phyloP scores from a whole-genome alignment of 2,797 vertebrate genomes.

The Uromys caudimaculatus region DNA sequence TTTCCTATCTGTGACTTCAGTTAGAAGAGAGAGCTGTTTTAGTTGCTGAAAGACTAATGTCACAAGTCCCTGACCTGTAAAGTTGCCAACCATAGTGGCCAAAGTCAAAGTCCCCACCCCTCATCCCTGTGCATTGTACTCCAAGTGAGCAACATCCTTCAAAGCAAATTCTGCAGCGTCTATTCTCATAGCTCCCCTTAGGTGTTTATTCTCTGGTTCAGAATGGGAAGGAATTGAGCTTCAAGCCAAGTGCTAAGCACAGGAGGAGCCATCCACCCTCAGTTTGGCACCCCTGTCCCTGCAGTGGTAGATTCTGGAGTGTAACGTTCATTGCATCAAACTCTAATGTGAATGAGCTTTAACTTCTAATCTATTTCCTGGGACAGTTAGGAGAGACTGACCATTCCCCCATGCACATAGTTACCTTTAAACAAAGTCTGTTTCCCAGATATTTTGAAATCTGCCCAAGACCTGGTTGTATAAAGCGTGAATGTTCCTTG shows the following conservation, averaged over 20 bases:
- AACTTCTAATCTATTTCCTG: background rate
- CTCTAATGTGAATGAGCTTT: slow-evolving; percentile 21
- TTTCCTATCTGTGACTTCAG: background rate
- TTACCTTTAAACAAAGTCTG: slow-evolving; percentile 48
- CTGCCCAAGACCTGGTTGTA: slow-evolving; percentile 59
- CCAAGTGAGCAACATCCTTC: background rate
- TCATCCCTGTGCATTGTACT: background rate
- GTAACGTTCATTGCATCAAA: background rate
- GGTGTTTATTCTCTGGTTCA: background rate
- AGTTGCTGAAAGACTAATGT: background rate
- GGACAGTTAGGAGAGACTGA: background rate
- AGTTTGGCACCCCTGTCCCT: background rate
- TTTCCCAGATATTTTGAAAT: slow-evolving; percentile 69
- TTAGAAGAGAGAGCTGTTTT: background rate
- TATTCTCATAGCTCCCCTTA: background rate
- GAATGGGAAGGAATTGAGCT: background rate
- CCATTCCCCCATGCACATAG: slow-evolving; percentile 3
- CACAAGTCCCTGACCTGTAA: background rate
- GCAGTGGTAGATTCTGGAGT: background rate
- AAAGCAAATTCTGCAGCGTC: slow-evolving; percentile 14
- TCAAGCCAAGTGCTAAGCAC: slow-evolving; percentile 46
- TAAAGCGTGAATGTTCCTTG: slow-evolving; percentile 64
- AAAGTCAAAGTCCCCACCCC: background rate
- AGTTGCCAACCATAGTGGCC: background rate
- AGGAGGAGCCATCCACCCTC: background rate